A percentile compares a stretch with the other conserved stretches of the same genome.
Evolutionary conservation across 2,797 vertebrate species (phyloP).

Genomic region (Cossypha niveicapilla): DNA sequence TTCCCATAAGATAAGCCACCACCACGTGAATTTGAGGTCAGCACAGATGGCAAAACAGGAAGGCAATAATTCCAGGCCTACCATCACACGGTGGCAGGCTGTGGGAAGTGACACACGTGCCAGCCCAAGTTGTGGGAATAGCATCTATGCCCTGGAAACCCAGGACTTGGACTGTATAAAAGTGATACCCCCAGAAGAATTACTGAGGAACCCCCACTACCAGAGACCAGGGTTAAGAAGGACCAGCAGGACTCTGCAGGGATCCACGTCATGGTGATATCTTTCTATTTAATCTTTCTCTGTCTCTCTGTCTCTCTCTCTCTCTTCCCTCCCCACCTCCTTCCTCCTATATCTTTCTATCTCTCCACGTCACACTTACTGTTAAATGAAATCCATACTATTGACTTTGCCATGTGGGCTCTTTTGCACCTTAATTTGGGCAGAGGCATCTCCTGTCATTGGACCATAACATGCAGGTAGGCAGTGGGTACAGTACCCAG

Average conservation of each 20-base stretch:
- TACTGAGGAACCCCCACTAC: too few species aligned
- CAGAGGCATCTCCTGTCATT: background rate
- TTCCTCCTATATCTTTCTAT: background rate
- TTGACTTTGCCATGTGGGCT: background rate
- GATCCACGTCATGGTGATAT: background rate
- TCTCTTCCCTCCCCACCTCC: background rate
- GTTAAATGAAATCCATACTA: background rate
- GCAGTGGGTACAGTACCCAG: background rate
- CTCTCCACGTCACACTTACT: background rate
- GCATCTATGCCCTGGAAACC: background rate
- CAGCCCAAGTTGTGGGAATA: background rate
- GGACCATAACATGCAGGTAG: too few species aligned
- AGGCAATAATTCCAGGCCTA: background rate
- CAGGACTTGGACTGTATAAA: background rate
- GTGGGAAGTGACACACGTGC: background rate
- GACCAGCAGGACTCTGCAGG: background rate
- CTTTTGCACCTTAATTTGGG: background rate
- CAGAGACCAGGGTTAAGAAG: background rate
- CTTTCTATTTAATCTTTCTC: background rate
- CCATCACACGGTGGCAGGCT: accelerated
- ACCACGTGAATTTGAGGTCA: background rate
- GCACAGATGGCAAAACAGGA: background rate
- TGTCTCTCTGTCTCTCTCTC: background rate
- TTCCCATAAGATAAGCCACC: background rate
- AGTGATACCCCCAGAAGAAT: background rate